These are phyloP conservation scores for Cataglyphis altisquamis DNA, from an alignment of 2,888 invertebrate species.

Conservation along the genomic window DNA sequence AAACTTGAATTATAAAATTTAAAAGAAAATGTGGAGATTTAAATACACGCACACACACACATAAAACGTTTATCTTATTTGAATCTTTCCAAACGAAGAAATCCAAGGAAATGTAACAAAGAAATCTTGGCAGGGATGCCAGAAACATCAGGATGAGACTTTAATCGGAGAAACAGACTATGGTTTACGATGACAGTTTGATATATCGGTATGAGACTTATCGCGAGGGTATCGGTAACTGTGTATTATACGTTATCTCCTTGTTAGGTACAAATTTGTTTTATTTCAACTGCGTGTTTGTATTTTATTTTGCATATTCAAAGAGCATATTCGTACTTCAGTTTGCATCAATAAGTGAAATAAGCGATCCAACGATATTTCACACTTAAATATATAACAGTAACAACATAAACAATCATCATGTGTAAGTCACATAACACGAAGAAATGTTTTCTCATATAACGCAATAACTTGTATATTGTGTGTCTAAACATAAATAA, in stretches of 20 bases:
- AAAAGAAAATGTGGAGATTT: neutral
- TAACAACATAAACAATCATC: neutral
- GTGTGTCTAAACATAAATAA: neutral
- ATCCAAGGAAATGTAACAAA: neutral
- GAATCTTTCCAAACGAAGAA: neutral
- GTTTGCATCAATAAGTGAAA: neutral
- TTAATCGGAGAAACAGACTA: neutral
- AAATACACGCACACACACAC: too few relatives aligned
- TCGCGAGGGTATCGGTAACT: constrained; percentile 32
- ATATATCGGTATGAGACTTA: constrained; percentile 5
- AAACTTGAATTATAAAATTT: neutral
- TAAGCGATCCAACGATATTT: neutral
- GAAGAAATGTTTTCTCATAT: neutral
- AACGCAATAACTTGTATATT: neutral
- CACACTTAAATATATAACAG: neutral
- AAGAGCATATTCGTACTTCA: neutral
- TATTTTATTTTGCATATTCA: constrained; percentile 25
- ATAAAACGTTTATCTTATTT: neutral
- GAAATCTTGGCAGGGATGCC: neutral
- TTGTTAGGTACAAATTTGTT: constrained; percentile 34
- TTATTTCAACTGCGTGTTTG: neutral
- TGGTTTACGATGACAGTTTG: constrained; percentile 28
- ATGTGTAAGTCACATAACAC: neutral
- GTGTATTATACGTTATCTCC: constrained; percentile 10
- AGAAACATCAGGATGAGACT: neutral